Percentiles rank a stretch among this genome's conserved stretches.
Conservation (phyloP, 2,797 vertebrate genomes). For the Fistularia commersonii region DNA sequence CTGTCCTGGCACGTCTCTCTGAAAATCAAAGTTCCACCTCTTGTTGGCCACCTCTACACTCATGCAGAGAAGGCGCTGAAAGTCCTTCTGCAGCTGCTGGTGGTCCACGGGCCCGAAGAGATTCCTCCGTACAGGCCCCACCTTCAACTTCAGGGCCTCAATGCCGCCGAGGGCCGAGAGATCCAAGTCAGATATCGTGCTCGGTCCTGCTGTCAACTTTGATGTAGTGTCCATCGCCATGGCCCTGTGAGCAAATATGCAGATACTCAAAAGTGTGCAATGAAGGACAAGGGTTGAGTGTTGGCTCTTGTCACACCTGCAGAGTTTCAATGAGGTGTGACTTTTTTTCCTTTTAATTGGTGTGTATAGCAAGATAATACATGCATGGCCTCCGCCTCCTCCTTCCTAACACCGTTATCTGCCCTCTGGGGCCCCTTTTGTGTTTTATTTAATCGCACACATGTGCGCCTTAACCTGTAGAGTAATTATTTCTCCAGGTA, state of each 20-base stretch:
- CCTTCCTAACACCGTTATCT: constrained; percentile 1
- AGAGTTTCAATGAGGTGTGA: constrained; percentile 41
- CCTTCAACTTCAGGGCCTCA: constrained; percentile 46
- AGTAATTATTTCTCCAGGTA: constrained; percentile 48
- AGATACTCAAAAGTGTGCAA: neutral
- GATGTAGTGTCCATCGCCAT: constrained; percentile 54
- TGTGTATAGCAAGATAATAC: constrained; percentile 6
- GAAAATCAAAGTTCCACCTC: constrained; percentile 82
- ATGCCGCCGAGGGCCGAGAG: constrained; percentile 26
- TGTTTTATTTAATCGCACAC: constrained; percentile 54
- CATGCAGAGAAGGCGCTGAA: constrained; percentile 68
- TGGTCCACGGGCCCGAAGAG: constrained; percentile 80
- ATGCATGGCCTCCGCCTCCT: constrained; percentile 7
- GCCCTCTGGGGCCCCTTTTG: constrained; percentile 18
- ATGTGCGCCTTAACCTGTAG: constrained; percentile 36
- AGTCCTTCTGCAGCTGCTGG: constrained; percentile 75
- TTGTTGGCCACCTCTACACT: constrained; percentile 66
- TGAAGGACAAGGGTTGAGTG: constrained; percentile 17
- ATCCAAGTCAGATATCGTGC: constrained; percentile 30
- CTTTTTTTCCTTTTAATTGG: constrained; percentile 21
- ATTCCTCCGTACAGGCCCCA: constrained; percentile 51
- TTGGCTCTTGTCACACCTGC: constrained; percentile 8
- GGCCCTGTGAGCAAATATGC: constrained; percentile 49
- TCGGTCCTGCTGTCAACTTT: constrained; percentile 21
- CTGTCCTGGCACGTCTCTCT: constrained; percentile 38